These are phyloP conservation scores for Mimachlamys varia DNA, from an alignment of 2,888 invertebrate genomes.

Conservation along the genomic window DNA sequence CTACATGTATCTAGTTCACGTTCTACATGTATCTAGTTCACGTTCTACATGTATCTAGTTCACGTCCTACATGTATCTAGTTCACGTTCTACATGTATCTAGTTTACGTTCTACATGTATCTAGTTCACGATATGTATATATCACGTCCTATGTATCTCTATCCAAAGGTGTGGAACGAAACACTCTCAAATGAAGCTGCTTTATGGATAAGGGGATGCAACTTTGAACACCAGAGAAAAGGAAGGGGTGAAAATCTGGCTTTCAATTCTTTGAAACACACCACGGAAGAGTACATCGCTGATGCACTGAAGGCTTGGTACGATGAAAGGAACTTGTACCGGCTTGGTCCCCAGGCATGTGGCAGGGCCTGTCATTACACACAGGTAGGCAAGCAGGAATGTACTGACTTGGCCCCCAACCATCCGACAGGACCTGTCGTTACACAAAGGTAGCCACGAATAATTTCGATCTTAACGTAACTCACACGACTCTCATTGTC, in stretches of 20 bases:
- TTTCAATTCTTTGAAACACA: conserved; percentile 9
- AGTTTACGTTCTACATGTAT: no score
- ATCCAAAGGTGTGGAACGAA: conserved; percentile 53
- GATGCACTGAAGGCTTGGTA: conserved; percentile 51
- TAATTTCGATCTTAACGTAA: no score
- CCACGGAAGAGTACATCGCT: neutral
- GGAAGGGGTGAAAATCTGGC: conserved; percentile 55
- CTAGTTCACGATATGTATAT: no score
- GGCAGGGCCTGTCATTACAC: conserved; percentile 51
- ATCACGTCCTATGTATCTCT: no score
- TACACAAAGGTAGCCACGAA: conserved; percentile 61
- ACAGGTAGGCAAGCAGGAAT: conserved; percentile 44
- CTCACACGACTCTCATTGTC: no score
- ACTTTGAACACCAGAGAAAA: conserved; percentile 49
- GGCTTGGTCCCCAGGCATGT: conserved; percentile 36
- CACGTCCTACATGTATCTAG: no score
- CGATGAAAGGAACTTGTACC: conserved; percentile 50
- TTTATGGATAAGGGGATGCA: conserved; percentile 48
- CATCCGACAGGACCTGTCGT: conserved; percentile 40
- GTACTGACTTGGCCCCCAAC: neutral
- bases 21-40: no score
- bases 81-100: no score
- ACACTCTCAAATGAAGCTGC: conserved; percentile 51
- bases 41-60: no score
- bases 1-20: no score